A percentile compares a stretch with the other conserved stretches of the same genome.
These are phyloP conservation scores for Pterocles orientalis DNA, from an alignment of 2,113 vertebrate genomes.

Conservation along the genomic window DNA sequence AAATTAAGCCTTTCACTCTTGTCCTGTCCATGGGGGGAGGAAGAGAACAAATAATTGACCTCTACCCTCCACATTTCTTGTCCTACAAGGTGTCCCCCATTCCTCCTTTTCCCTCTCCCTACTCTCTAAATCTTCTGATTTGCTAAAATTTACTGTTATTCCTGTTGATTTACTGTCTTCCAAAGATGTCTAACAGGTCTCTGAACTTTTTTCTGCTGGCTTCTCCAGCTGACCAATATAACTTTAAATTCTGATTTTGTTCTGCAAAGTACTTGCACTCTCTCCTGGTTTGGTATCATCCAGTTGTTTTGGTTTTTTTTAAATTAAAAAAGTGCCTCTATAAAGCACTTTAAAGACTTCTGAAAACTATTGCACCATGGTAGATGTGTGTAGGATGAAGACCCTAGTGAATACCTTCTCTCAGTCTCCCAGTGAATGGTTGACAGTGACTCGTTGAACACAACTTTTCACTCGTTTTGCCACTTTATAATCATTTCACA, in stretches of 20 bases:
- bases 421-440: background rate
- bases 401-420: background rate
- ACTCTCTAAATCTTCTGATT: background rate
- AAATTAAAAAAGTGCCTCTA: background rate
- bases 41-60: background rate
- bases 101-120: background rate
- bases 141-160: background rate
- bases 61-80: background rate
- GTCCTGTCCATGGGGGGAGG: background rate
- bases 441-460: fast-evolving
- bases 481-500: background rate
- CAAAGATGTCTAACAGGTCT: background rate
- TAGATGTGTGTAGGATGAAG: background rate
- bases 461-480: background rate
- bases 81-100: background rate
- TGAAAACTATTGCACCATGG: background rate
- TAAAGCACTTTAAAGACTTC: background rate
- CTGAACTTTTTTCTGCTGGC: background rate
- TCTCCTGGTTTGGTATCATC: background rate
- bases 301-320: background rate
- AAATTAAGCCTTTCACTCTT: background rate
- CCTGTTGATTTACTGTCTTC: background rate
- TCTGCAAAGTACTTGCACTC: background rate
- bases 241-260: background rate
- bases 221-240: background rate